Evolutionary conservation across 2,797 vertebrate species (phyloP).

Genomic region (Emydoidea blandingii): DNA sequence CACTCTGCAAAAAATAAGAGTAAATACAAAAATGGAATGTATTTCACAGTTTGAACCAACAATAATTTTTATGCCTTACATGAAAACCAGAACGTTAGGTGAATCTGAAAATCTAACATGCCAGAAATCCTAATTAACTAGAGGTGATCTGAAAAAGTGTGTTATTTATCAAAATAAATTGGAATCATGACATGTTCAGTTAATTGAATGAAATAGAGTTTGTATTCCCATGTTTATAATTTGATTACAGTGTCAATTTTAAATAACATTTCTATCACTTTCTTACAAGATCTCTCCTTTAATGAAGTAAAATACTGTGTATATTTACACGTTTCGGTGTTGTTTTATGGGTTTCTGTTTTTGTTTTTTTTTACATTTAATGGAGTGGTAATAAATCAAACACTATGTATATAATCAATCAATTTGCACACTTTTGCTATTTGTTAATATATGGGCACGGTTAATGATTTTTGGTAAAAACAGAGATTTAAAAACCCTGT

Average conservation of each 20-base stretch:
- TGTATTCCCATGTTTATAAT: constrained; percentile 26
- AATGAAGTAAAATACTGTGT: constrained; percentile 14
- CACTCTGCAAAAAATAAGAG: constrained; percentile 67
- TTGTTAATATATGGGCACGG: constrained; percentile 25
- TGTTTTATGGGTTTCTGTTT: not conserved
- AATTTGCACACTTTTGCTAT: constrained; percentile 50
- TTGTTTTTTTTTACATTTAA: constrained; percentile 48
- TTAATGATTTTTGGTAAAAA: constrained; percentile 26
- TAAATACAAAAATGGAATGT: constrained; percentile 23
- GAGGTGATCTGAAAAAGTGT: constrained; percentile 39
- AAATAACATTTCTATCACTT: constrained; percentile 25
- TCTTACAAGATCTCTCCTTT: constrained; percentile 4
- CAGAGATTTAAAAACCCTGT: constrained; percentile 54
- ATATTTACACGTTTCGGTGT: constrained; percentile 14
- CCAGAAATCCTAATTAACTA: constrained; percentile 32
- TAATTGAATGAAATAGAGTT: constrained; percentile 39
- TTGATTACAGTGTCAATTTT: constrained; percentile 41
- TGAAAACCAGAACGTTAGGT: constrained; percentile 35
- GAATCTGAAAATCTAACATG: not conserved
- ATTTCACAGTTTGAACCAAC: constrained; percentile 12
- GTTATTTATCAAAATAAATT: constrained; percentile 47
- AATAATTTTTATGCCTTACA: constrained; percentile 25
- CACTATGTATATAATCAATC: constrained; percentile 31
- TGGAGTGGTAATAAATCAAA: constrained; percentile 42
- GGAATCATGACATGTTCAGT: constrained; percentile 21